phyloP scores from a whole-genome alignment of 2,113 vertebrate genomes.

The Lamprologus tigripictilis region DNA sequence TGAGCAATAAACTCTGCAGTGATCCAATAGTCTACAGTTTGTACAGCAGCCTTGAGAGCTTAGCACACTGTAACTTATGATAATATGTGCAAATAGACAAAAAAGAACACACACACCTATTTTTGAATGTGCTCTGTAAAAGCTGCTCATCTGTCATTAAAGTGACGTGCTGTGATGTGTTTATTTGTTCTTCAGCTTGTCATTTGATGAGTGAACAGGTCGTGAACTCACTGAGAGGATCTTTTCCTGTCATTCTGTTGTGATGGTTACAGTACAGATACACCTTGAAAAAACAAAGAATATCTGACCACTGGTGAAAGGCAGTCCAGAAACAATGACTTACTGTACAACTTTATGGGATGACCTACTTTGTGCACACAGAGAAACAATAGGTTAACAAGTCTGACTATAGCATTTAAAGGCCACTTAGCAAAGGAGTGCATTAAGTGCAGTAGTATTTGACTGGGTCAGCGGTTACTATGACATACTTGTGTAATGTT shows the following conservation, averaged over 20 bases:
- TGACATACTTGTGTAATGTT: not conserved
- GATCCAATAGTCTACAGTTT: not conserved
- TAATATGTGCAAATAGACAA: not conserved
- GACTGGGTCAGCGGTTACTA: not conserved
- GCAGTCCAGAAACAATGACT: not conserved
- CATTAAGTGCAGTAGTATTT: constrained; percentile 37
- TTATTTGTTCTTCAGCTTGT: not conserved
- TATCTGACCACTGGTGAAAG: not conserved
- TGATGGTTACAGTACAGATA: not conserved
- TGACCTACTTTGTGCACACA: not conserved
- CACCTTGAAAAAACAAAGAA: not conserved
- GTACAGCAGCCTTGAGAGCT: not conserved
- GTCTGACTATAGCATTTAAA: constrained; percentile 1
- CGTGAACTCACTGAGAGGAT: not conserved
- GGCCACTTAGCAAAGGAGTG: not conserved
- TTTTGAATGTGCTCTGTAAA: not conserved
- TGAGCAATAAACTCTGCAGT: not conserved
- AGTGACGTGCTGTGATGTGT: not conserved
- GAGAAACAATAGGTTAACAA: constrained; percentile 29
- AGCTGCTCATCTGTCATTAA: not conserved
- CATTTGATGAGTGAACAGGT: not conserved
- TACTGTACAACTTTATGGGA: not conserved
- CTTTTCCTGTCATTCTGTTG: not conserved
- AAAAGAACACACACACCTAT: not conserved
- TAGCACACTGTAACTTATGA: not conserved